phyloP scores from a whole-genome alignment of 2,797 vertebrate genomes.

The Peromyscus eremicus region DNA sequence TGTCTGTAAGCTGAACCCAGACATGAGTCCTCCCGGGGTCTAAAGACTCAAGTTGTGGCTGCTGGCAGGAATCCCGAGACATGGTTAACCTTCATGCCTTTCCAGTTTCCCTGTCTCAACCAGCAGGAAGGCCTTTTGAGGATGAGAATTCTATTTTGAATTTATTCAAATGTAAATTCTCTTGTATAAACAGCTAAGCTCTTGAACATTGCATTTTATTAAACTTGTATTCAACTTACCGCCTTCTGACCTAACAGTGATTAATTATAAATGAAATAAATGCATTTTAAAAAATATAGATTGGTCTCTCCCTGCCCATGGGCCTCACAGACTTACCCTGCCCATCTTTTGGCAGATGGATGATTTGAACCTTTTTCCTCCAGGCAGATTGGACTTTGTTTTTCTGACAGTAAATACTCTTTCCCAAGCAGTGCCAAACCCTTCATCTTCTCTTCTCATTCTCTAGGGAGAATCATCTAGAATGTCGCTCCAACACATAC shows the following conservation, averaged over 20 bases:
- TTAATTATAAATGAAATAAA: slow-evolving; percentile 18
- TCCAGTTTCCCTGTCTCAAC: not conserved
- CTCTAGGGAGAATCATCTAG: slow-evolving; percentile 14
- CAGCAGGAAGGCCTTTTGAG: not conserved
- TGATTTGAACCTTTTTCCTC: not conserved
- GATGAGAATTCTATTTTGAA: slow-evolving; percentile 8
- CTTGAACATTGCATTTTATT: not conserved
- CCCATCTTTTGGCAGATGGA: not conserved
- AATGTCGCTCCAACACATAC: not conserved
- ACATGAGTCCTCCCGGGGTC: not conserved
- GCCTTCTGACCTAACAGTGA: not conserved
- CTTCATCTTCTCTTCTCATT: not conserved
- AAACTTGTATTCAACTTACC: not conserved
- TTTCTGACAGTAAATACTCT: not conserved
- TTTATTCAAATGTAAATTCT: not conserved
- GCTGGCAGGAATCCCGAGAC: not conserved
- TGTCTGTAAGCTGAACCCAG: not conserved
- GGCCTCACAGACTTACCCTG: not conserved
- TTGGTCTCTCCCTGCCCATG: not conserved
- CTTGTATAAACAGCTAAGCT: not conserved
- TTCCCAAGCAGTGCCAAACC: not conserved
- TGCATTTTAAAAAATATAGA: not conserved
- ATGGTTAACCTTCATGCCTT: not conserved
- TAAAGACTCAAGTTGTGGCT: not conserved
- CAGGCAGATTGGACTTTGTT: not conserved